Evolutionary conservation across 2,113 vertebrate genomes (phyloP).

Genomic region (Probosciger aterrimus): DNA sequence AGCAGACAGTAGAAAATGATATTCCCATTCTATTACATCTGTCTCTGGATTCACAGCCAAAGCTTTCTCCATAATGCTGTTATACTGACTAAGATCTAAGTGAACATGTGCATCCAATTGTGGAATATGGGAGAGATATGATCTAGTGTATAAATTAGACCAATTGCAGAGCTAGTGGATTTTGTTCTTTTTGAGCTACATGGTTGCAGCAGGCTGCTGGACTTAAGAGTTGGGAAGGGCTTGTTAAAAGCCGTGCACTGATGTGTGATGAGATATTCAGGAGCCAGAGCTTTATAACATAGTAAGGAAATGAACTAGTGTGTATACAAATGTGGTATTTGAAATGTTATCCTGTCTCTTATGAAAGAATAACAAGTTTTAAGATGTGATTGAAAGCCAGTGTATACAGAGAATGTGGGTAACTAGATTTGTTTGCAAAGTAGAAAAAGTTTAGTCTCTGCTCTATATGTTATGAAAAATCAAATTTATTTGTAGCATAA

Average conservation of each 20-base stretch:
- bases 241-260: background rate
- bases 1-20: background rate
- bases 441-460: background rate
- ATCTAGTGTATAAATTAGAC: background rate
- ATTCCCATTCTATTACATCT: background rate
- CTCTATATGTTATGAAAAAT: background rate
- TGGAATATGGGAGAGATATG: background rate
- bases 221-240: background rate
- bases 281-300: background rate
- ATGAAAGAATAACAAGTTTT: background rate
- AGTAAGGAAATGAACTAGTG: background rate
- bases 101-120: background rate
- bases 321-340: background rate
- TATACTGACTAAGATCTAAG: background rate
- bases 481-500: background rate
- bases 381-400: background rate
- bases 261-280: background rate
- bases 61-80: background rate
- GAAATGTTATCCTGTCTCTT: background rate
- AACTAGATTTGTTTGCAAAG: background rate
- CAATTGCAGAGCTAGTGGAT: background rate
- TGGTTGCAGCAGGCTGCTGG: background rate
- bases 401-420: background rate
- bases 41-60: background rate
- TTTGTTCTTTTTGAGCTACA: background rate